Evolutionary conservation across 2,113 vertebrate species (phyloP).

Genomic region (Typhlomys cinereus): DNA sequence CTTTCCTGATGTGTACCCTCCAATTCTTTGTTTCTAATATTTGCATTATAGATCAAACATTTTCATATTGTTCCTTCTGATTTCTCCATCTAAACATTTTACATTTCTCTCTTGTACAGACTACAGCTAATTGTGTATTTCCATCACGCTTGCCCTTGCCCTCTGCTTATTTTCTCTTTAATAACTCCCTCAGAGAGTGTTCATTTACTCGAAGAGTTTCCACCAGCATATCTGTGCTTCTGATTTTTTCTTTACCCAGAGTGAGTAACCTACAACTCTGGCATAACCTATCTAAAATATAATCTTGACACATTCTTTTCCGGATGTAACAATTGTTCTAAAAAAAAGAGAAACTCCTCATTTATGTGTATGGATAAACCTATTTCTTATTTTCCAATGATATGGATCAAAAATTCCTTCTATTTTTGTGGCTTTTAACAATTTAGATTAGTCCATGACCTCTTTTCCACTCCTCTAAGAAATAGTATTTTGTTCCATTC

Average conservation of each 20-base stretch:
- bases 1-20: neutral
- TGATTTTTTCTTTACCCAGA: neutral
- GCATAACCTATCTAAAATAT: conserved; percentile 6
- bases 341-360: neutral
- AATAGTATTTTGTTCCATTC: neutral
- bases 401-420: neutral
- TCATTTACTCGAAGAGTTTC: conserved; percentile 18
- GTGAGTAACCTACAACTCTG: neutral
- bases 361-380: neutral
- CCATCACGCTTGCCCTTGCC: neutral
- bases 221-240: neutral
- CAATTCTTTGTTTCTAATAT: neutral
- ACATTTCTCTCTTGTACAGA: neutral
- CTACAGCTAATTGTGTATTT: neutral
- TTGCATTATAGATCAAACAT: neutral
- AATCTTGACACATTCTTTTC: conserved; percentile 31
- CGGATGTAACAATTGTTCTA: too few relatives aligned
- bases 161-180: conserved; percentile 19
- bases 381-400: neutral
- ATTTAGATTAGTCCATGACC: too few relatives aligned
- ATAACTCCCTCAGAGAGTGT: conserved; percentile 52
- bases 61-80: neutral
- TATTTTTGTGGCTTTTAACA: neutral
- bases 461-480: neutral
- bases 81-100: neutral